A percentile compares a stretch with the other conserved stretches of the same genome.
Conservation (phyloP, 1,140 invertebrate species). For the Hylaeus volcanicus region DNA sequence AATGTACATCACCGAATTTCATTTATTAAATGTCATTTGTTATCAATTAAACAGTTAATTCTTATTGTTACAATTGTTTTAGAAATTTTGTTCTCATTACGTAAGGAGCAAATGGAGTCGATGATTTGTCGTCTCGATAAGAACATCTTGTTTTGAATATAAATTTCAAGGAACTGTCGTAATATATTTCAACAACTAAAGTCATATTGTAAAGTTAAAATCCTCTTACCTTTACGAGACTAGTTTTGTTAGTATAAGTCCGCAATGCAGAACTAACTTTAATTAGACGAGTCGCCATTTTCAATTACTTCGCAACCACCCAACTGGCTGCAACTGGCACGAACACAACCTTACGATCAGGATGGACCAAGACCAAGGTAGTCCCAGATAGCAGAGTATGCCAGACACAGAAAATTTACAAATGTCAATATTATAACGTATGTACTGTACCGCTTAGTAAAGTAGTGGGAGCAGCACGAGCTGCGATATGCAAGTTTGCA, state of each 20-base stretch:
- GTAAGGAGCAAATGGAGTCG: conserved; percentile 41
- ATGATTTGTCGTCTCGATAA: background rate
- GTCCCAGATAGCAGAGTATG: too few species aligned
- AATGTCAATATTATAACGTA: too few species aligned
- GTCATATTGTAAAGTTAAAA: background rate
- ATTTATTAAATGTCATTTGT: conserved; percentile 1
- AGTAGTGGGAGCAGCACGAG: too few species aligned
- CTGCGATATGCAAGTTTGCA: too few species aligned
- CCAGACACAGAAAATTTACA: too few species aligned
- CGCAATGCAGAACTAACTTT: conserved; percentile 73
- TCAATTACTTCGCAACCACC: conserved; percentile 14
- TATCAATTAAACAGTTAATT: background rate
- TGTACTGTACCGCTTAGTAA: too few species aligned
- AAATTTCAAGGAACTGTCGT: background rate
- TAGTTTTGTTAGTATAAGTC: conserved; percentile 76
- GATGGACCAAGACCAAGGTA: too few species aligned
- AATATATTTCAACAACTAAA: background rate
- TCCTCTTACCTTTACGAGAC: conserved; percentile 71
- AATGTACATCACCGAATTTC: background rate
- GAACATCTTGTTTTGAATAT: background rate
- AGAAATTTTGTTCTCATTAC: conserved; percentile 45
- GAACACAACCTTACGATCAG: background rate
- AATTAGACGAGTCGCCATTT: conserved; percentile 80
- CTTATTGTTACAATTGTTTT: conserved; percentile 11
- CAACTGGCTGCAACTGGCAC: background rate